Percentiles rank a stretch among this genome's conserved stretches.
Evolutionary conservation across 2,888 invertebrate species (phyloP).

Genomic region (Atrina japonica): DNA sequence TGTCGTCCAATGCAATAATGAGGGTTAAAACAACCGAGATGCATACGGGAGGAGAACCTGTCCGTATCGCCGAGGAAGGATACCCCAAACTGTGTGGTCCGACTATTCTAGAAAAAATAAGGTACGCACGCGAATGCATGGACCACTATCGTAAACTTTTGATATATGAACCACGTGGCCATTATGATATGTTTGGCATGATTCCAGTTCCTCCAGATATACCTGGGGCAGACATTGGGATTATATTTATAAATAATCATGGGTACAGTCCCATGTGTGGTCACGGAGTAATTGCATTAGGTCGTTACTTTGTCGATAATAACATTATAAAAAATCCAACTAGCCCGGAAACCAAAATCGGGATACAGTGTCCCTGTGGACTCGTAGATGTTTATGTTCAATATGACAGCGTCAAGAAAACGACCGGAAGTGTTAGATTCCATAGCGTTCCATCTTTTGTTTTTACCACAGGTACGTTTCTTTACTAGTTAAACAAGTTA

Average conservation of each 20-base stretch:
- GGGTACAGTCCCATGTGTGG: slow-evolving; percentile 81
- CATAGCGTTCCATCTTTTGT: slow-evolving; percentile 79
- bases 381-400: slow-evolving; percentile 74
- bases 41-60: slow-evolving; percentile 80
- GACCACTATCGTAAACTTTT: slow-evolving; percentile 74
- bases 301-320: slow-evolving; percentile 71
- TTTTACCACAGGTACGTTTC: slow-evolving; percentile 71
- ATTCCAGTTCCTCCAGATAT: slow-evolving; percentile 71
- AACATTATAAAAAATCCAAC: slow-evolving; percentile 59
- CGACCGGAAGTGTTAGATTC: slow-evolving; percentile 74
- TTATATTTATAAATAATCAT: slow-evolving; percentile 78
- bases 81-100: slow-evolving; percentile 69
- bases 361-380: slow-evolving; percentile 80
- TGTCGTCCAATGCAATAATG: background rate
- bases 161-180: slow-evolving; percentile 80
- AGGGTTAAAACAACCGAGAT: slow-evolving; percentile 74
- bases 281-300: slow-evolving; percentile 79
- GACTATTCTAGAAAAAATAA: slow-evolving; percentile 76
- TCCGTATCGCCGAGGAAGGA: slow-evolving; percentile 78
- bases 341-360: slow-evolving; percentile 73
- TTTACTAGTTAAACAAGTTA: no score
- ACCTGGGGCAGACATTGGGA: slow-evolving; percentile 72
- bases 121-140: slow-evolving; percentile 59
- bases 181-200: slow-evolving; percentile 80
- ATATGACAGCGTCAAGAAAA: slow-evolving; percentile 40